Evolutionary conservation across 2,797 vertebrate genomes (phyloP), one percentile per base, ranked within the genome.

Genomic region (Crocodylus rhombifer): DNA sequence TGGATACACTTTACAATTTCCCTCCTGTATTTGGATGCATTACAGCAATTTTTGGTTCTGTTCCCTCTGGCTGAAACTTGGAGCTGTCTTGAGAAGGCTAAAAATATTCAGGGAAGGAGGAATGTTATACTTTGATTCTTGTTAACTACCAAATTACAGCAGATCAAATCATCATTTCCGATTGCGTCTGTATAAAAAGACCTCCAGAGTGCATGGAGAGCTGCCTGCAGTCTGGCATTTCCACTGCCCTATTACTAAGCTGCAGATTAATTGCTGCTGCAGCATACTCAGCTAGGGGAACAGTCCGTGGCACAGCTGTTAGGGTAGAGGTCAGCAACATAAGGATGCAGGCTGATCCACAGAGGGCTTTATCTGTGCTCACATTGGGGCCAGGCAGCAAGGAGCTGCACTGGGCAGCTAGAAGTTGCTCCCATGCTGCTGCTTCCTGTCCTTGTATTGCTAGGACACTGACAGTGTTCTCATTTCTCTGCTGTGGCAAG

Each of bases 51-150:
- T 67, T 77, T 73, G 64, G 55, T 64, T 64, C 28, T 16, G 14
- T n/a, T 64, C 33, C 14, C 23, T 33, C 30, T 25, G 69, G 36
- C 36, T 73, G 69, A 20, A 26, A 42, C 36, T 25, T 14, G 14
- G 20, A 15, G 25, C 21, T 7, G 3, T 25, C 89, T 91, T 18
- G 75, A 15, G 8, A 14, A 83, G 14, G 18, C 0, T 0, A 64
- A 91, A 94, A 80, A 23, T 56, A 21, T 20, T 81, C 0, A 0
- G 17, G 63, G 55, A n/a, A 82, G 33, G 78, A 51, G 71, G 25
- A 2, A 0, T 76, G n/a, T 89, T 15, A 58, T 71, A 67, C 0
- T 0, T 61, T 81, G 83, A 61, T 18, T 84, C 25, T n/a, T 10
- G 30, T 20, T 69, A 80, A 76, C 20, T 85, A 55, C 17, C 33